phyloP scores from a whole-genome alignment of 2,113 vertebrate species.

The Ageneiosus marmoratus region DNA sequence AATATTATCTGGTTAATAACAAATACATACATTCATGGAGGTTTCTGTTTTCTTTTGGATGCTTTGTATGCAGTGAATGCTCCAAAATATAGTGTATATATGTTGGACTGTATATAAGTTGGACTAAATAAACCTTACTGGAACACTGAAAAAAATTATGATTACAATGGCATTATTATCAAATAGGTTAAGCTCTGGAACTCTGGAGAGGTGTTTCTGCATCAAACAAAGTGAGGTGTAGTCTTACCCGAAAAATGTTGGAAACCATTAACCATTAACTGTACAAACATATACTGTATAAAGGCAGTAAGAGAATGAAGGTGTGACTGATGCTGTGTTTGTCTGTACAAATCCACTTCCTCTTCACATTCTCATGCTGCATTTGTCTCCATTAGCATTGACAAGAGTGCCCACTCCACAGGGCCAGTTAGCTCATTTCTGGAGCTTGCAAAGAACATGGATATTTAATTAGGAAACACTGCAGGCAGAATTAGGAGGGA shows the following conservation, averaged over 20 bases:
- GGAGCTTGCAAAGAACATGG: constrained; percentile 19
- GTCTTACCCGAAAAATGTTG: too few species aligned
- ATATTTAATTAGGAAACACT: constrained; percentile 48
- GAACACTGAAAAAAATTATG: neutral
- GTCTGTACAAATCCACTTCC: neutral
- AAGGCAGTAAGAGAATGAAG: neutral
- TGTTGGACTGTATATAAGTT: neutral
- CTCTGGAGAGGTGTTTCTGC: neutral
- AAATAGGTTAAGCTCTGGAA: neutral
- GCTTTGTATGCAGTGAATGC: too few species aligned
- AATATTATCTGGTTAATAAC: too few species aligned
- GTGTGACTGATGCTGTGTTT: neutral
- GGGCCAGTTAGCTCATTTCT: constrained; percentile 32
- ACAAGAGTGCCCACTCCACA: neutral
- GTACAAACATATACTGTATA: neutral
- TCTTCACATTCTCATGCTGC: neutral
- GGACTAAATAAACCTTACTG: neutral
- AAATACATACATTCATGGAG: too few species aligned
- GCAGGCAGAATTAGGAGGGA: constrained; percentile 30
- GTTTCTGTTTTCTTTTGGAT: too few species aligned
- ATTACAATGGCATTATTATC: neutral
- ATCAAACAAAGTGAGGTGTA: neutral
- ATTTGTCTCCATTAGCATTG: neutral
- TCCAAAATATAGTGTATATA: neutral
- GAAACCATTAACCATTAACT: neutral